Percentiles rank a stretch among this genome's conserved stretches.
Conservation (phyloP, 2,888 invertebrate species). For the Lydus trimaculatus region DNA sequence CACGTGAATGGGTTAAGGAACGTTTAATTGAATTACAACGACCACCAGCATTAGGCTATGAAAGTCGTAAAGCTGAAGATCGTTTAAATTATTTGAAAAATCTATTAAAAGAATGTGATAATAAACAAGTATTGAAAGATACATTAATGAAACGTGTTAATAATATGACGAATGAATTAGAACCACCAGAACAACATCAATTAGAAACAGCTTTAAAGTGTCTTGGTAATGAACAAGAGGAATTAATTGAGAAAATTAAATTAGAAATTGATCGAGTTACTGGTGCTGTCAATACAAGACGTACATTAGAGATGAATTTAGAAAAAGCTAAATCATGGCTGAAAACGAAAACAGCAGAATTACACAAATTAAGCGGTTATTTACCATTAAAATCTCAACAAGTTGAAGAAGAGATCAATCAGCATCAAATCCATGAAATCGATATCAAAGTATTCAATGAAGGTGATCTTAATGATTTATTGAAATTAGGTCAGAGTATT, state of each 20-base stretch:
- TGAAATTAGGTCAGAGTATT: slow-evolving; percentile 78
- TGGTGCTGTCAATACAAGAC: slow-evolving; percentile 74
- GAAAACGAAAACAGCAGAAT: slow-evolving; percentile 76
- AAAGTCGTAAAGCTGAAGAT: slow-evolving; percentile 79
- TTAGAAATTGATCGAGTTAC: slow-evolving; percentile 76
- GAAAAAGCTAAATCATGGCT: slow-evolving; percentile 85
- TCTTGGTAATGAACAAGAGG: slow-evolving; percentile 77
- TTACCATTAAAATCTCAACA: slow-evolving; percentile 81
- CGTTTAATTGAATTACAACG: slow-evolving; percentile 73
- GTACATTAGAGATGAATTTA: slow-evolving; percentile 78
- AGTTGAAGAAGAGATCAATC: slow-evolving; percentile 82
- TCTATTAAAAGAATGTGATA: slow-evolving; percentile 83
- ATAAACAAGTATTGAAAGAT: slow-evolving; percentile 82
- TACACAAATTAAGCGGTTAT: slow-evolving; percentile 77
- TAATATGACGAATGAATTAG: slow-evolving; percentile 85
- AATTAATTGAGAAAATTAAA: slow-evolving; percentile 74
- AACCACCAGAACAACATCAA: slow-evolving; percentile 82
- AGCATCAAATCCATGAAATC: slow-evolving; percentile 76
- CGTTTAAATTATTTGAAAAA: slow-evolving; percentile 75
- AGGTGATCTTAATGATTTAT: slow-evolving; percentile 75
- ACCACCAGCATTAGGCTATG: slow-evolving; percentile 76
- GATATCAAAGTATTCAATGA: slow-evolving; percentile 82
- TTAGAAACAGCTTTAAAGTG: slow-evolving; percentile 76
- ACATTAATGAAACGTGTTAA: slow-evolving; percentile 83
- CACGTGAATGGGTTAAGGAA: slow-evolving; percentile 80